Evolutionary conservation across 2,797 vertebrate genomes (phyloP).

Genomic region (Tragelaphus oryx): DNA sequence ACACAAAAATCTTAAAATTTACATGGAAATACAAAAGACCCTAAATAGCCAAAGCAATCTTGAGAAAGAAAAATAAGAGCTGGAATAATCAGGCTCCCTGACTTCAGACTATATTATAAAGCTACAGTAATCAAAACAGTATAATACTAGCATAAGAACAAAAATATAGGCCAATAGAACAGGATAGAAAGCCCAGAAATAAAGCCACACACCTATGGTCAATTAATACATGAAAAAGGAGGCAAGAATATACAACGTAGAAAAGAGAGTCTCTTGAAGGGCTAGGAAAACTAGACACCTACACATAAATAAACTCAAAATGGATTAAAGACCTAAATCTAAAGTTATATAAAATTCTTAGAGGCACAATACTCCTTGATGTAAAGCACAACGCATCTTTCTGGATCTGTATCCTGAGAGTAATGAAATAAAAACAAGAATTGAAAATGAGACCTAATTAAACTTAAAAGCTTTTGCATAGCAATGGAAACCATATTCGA

Average conservation of each 20-base stretch:
- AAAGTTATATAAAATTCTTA: not conserved
- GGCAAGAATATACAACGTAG: not conserved
- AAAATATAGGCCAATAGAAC: not conserved
- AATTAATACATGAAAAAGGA: not conserved
- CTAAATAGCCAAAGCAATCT: not conserved
- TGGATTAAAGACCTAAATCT: not conserved
- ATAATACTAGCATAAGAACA: not conserved
- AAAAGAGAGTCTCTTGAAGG: not conserved
- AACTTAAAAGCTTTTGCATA: not conserved
- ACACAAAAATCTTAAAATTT: not conserved
- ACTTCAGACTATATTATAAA: not conserved
- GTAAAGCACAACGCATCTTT: not conserved
- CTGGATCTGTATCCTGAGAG: not conserved
- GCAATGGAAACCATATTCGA: not conserved
- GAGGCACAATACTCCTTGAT: not conserved
- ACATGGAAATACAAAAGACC: not conserved
- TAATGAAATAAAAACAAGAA: not conserved
- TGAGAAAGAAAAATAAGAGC: not conserved
- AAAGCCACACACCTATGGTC: not conserved
- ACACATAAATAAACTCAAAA: not conserved
- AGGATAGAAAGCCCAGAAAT: not conserved
- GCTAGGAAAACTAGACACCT: not conserved
- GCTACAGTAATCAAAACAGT: not conserved
- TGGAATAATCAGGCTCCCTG: not conserved
- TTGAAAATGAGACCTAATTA: not conserved